Base-by-base conservation (phyloP, 2,113 vertebrate genomes). In the Ailuropoda melanoleuca region DNA sequence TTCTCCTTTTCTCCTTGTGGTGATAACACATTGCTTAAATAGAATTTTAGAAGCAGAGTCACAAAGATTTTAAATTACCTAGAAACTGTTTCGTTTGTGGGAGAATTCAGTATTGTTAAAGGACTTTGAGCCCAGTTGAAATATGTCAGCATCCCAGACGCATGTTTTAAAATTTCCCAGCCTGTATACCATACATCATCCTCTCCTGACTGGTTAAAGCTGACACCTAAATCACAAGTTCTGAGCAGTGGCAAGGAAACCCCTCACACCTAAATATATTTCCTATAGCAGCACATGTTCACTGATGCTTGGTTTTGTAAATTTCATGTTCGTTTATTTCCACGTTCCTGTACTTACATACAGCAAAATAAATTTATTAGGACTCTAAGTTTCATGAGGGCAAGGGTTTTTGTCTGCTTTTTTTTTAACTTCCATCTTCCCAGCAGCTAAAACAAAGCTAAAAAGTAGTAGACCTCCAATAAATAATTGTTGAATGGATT, bases 1-100 rank as follows among this genome's bases (percentile, higher is more conserved):
- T 19, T 1, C 5, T 24, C 23, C 21, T 92, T 96, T 87, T 75
- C 70, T 86, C 48, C 53, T 43, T 58, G 34, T 10, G 62, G 21
- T 48, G 15, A 85, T 78, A 88, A 90, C 37, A 74, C 34, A 77
- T 55, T 81, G 53, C 5, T 94, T 90, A 50, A 66, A 72, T 70
- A 88, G 53, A 82, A 70, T 82, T 91, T 89, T 74, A 88, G 84
- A 66, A 89, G 43, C 11, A 74, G 56, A 70, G 12, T 60, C 55
- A 66, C n/a, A 68, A 60, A 84, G 62, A 88, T 78, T 82, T 90
- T 66, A 92, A 75, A 90, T 92, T 64, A 95, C 43, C 34, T 77
- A 31, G 17, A 72, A 64, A 55, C 6, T 46, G 34, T 93, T 84
- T 83, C 13, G 77, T 58, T 84, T 48, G 70, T 29, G 9, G 31